phyloP scores from a whole-genome alignment of 1,140 invertebrate species.

The Halesus radiatus region DNA sequence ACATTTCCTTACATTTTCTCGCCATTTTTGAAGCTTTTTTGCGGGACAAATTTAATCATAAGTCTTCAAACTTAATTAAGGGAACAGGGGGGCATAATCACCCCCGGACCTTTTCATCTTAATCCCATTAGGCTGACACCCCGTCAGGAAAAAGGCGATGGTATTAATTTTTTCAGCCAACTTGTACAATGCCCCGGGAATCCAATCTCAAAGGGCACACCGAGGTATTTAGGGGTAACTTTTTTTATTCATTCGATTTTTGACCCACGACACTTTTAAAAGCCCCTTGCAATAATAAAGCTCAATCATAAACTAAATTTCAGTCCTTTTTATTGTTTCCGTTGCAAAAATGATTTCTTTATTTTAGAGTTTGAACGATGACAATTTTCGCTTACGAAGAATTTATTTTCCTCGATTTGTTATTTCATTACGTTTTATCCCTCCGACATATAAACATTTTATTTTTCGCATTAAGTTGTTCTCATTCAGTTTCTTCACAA shows the following conservation, averaged over 20 bases:
- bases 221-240: not conserved
- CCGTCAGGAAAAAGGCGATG: constrained; percentile 17
- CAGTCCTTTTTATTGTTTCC: too few species aligned
- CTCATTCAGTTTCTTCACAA: not conserved
- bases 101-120: constrained; percentile 33
- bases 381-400: constrained; percentile 21
- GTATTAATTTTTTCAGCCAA: constrained; percentile 30
- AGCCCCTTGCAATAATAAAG: too few species aligned
- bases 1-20: not conserved
- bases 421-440: constrained; percentile 16
- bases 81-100: constrained; percentile 33
- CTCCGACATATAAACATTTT: not conserved
- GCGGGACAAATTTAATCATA: constrained; percentile 34
- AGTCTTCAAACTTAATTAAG: constrained; percentile 38
- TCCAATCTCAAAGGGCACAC: constrained; percentile 9
- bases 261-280: not conserved
- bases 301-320: too few species aligned
- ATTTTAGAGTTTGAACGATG: not conserved
- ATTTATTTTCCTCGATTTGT: constrained; percentile 36
- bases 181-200: constrained; percentile 14
- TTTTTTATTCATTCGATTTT: not conserved
- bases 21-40: constrained; percentile 18
- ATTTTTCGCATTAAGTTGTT: not conserved
- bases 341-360: too few species aligned
- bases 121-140: constrained; percentile 33